Conservation (phyloP, 2,888 invertebrate species). For the Meghimatium bilineatum region DNA sequence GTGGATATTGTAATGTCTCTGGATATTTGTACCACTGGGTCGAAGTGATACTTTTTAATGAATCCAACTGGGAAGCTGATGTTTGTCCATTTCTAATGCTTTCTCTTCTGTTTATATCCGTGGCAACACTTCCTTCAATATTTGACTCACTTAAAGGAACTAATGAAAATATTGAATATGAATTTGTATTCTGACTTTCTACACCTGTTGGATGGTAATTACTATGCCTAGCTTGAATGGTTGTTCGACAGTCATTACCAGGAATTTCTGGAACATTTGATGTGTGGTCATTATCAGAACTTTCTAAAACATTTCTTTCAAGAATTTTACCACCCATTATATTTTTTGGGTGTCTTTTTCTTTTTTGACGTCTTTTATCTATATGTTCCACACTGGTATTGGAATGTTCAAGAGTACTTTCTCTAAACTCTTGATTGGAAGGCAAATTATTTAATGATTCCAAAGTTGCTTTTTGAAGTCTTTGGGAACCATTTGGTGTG, state of each 20-base stretch:
- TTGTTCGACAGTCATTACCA: no score
- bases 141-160: background rate
- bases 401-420: no score
- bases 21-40: slow-evolving; percentile 40
- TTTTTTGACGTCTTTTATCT: no score
- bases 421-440: no score
- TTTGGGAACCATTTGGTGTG: background rate
- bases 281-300: background rate
- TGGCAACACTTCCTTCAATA: background rate
- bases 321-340: no score
- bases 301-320: no score
- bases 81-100: background rate
- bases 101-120: background rate
- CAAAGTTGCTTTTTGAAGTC: background rate
- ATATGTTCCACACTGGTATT: no score
- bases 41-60: background rate
- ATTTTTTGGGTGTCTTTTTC: no score
- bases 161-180: background rate
- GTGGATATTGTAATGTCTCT: background rate
- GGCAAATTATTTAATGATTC: background rate
- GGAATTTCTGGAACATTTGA: background rate
- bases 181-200: background rate
- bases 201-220: background rate
- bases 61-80: background rate
- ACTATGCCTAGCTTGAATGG: background rate